phyloP scores from a whole-genome alignment of 2,888 invertebrate species.

The Ptychoptera albimana region DNA sequence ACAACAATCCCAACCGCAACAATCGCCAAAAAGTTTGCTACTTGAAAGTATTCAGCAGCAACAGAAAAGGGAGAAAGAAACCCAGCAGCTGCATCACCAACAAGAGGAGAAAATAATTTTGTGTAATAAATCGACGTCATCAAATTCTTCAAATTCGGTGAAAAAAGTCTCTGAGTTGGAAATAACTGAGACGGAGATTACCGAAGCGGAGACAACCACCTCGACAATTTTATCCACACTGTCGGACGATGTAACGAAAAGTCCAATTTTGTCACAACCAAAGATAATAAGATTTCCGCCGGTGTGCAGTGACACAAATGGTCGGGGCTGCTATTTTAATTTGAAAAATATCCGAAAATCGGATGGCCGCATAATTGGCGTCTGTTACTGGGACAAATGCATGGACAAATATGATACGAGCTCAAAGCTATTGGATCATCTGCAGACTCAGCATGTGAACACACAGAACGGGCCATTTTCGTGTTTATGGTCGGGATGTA shows the following conservation, averaged over 20 bases:
- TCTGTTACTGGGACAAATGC: slow-evolving; percentile 75
- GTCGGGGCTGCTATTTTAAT: slow-evolving; percentile 23
- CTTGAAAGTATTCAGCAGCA: slow-evolving; percentile 12
- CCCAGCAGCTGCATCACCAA: slow-evolving; percentile 12
- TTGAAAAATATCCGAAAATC: slow-evolving; percentile 21
- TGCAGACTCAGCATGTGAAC: slow-evolving; percentile 75
- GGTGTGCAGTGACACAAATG: slow-evolving; percentile 20
- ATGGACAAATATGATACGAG: slow-evolving; percentile 60
- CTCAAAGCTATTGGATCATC: slow-evolving; percentile 69
- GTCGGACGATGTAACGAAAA: slow-evolving; percentile 19
- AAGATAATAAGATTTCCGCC: slow-evolving; percentile 70
- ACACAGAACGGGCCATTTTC: slow-evolving; percentile 74
- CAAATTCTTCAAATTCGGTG: slow-evolving; percentile 17
- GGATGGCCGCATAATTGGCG: slow-evolving; percentile 32
- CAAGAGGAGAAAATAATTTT: slow-evolving; percentile 21
- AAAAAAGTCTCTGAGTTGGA: background rate
- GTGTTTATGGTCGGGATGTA: slow-evolving; percentile 87
- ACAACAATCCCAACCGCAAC: slow-evolving; percentile 10
- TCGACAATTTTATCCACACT: slow-evolving; percentile 6
- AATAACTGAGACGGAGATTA: background rate
- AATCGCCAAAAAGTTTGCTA: slow-evolving; percentile 10
- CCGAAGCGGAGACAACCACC: background rate
- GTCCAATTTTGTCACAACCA: slow-evolving; percentile 64
- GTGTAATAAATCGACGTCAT: slow-evolving; percentile 31
- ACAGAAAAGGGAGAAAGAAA: slow-evolving; percentile 13